Evolutionary conservation across 1,140 invertebrate genomes (phyloP).

Genomic region (Drosophila elegans): DNA sequence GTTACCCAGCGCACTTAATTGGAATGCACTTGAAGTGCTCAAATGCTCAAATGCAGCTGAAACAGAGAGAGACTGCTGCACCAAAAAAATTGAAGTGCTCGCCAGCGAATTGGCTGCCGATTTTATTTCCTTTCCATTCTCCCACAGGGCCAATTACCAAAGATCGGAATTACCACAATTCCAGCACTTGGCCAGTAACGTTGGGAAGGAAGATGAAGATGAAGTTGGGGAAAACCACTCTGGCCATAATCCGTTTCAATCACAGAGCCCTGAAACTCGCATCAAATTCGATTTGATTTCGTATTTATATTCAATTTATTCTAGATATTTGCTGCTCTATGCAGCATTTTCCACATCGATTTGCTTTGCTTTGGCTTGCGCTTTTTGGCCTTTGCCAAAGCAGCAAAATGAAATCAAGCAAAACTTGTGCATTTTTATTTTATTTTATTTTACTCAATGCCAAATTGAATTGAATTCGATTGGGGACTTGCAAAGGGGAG

Average conservation of each 20-base stretch:
- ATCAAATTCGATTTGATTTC: constrained; percentile 70
- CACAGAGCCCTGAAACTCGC: constrained; percentile 14
- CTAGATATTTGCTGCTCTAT: constrained; percentile 67
- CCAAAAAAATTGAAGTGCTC: constrained; percentile 50
- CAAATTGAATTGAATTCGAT: constrained; percentile 46
- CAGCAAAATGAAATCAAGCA: constrained; percentile 38
- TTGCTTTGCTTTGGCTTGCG: constrained; percentile 30
- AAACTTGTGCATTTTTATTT: constrained; percentile 43
- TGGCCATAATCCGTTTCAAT: constrained; percentile 51
- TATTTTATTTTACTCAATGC: constrained; percentile 21
- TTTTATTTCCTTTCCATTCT: constrained; percentile 28
- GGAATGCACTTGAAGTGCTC: constrained; percentile 71
- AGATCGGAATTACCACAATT: constrained; percentile 21
- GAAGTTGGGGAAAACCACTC: constrained; percentile 34
- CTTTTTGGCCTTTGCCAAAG: constrained; percentile 26
- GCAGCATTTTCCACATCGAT: constrained; percentile 47
- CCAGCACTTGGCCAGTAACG: neutral
- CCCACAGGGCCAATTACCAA: constrained; percentile 37
- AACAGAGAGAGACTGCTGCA: constrained; percentile 54
- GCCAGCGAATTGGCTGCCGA: constrained; percentile 37
- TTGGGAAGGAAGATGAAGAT: neutral
- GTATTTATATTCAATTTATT: constrained; percentile 80
- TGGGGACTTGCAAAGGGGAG: constrained; percentile 10
- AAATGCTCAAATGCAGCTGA: neutral
- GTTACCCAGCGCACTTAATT: constrained; percentile 61